Percentiles rank a stretch among this genome's conserved stretches.
These are phyloP conservation scores for Leptopilina syphax DNA, from an alignment of 2,888 invertebrate species.

Conservation along the genomic window DNA sequence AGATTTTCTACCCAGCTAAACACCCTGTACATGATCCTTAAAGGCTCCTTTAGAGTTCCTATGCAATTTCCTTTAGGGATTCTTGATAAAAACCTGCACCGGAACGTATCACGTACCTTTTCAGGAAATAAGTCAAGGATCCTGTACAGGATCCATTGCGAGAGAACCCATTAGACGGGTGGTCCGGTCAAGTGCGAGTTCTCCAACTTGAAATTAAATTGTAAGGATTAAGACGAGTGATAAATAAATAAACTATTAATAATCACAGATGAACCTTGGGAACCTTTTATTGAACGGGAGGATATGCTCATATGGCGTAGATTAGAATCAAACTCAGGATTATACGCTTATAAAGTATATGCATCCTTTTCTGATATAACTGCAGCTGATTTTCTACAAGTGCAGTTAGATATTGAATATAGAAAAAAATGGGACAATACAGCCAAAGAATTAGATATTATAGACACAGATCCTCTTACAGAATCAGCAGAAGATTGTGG, in stretches of 20 bases:
- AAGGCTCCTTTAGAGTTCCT: too few relatives aligned
- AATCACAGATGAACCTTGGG: conserved; percentile 80
- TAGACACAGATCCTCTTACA: conserved; percentile 82
- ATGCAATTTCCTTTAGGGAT: too few relatives aligned
- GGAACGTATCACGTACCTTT: too few relatives aligned
- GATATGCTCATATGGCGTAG: conserved; percentile 90
- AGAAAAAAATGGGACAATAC: conserved; percentile 89
- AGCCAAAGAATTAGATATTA: conserved; percentile 84
- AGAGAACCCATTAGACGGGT: too few relatives aligned
- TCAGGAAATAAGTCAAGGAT: too few relatives aligned
- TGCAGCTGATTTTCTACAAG: conserved; percentile 88
- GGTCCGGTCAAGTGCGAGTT: too few relatives aligned
- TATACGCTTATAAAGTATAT: conserved; percentile 92
- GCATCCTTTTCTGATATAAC: conserved; percentile 88
- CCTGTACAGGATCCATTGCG: too few relatives aligned
- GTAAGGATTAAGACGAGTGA: too few relatives aligned
- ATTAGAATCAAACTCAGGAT: conserved; percentile 80
- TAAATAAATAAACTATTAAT: neutral
- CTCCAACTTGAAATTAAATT: too few relatives aligned
- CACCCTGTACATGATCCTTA: too few relatives aligned
- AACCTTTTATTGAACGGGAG: conserved; percentile 87
- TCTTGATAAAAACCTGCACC: too few relatives aligned
- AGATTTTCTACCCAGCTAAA: too few relatives aligned
- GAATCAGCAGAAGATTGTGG: conserved; percentile 72
- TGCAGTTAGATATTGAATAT: conserved; percentile 89